Conservation (phyloP, 2,113 vertebrate genomes). For the Blennius ocellaris region DNA sequence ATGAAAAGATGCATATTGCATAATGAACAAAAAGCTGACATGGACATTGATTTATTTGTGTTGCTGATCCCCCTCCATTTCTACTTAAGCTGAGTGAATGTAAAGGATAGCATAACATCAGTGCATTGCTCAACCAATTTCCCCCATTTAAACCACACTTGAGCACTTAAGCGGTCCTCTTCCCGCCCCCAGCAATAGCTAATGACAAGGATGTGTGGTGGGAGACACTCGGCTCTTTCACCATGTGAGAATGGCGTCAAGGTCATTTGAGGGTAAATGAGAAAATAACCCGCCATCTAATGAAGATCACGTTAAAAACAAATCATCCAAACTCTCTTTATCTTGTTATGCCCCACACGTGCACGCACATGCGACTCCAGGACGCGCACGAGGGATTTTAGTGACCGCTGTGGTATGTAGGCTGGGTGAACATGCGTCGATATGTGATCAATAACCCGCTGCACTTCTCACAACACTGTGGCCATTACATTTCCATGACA, state of each 20-base stretch:
- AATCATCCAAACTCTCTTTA: too few relatives aligned
- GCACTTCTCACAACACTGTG: background rate
- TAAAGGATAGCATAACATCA: constrained; percentile 38
- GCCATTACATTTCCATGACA: background rate
- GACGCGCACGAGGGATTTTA: constrained; percentile 12
- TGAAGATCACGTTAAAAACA: constrained; percentile 2
- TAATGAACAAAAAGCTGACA: constrained; percentile 8
- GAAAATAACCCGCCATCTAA: constrained; percentile 23
- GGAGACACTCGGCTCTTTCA: constrained; percentile 13
- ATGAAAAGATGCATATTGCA: too few relatives aligned
- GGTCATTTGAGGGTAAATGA: constrained; percentile 74
- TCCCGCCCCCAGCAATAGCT: background rate
- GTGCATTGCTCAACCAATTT: background rate
- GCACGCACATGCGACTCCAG: background rate
- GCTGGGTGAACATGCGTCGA: constrained; percentile 1
- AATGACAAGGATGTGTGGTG: constrained; percentile 1
- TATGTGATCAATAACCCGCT: constrained; percentile 21
- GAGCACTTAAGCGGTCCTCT: constrained; percentile 3
- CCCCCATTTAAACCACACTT: constrained; percentile 15
- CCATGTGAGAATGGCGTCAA: constrained; percentile 72
- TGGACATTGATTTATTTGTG: constrained; percentile 19
- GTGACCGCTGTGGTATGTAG: background rate
- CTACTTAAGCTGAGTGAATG: background rate
- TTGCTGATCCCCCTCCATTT: background rate
- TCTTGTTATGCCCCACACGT: background rate